A percentile compares a stretch with the other conserved stretches of the same genome.
Conservation (phyloP, 2,888 invertebrate genomes). For the Amiota minor region DNA sequence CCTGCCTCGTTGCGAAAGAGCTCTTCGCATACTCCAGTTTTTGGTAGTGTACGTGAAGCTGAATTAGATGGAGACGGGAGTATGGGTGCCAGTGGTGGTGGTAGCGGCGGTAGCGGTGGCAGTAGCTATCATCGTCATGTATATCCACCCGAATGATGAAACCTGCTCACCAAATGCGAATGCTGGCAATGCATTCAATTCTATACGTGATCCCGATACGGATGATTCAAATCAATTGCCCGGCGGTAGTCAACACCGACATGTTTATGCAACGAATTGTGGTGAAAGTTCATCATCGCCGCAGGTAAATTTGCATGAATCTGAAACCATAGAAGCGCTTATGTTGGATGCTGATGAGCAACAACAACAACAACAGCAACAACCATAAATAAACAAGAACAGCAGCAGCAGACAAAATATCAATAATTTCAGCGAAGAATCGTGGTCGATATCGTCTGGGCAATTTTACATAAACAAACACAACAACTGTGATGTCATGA, state of each 20-base stretch:
- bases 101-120: constrained; percentile 57
- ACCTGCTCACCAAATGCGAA: constrained; percentile 72
- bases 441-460: constrained; percentile 54
- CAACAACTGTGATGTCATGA: neutral
- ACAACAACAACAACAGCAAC: constrained; percentile 12
- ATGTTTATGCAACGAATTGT: constrained; percentile 72
- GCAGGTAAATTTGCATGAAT: constrained; percentile 67
- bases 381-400: neutral
- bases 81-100: constrained; percentile 43
- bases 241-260: constrained; percentile 55
- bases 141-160: constrained; percentile 72
- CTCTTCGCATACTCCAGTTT: constrained; percentile 72
- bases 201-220: constrained; percentile 71
- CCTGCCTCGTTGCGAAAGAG: constrained; percentile 72
- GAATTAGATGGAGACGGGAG: constrained; percentile 69
- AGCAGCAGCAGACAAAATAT: constrained; percentile 10
- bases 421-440: constrained; percentile 54
- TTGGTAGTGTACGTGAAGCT: constrained; percentile 71
- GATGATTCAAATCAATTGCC: constrained; percentile 71
- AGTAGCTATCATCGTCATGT: constrained; percentile 70
- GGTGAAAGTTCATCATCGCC: constrained; percentile 72
- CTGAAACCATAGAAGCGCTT: constrained; percentile 59
- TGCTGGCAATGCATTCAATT: constrained; percentile 70
- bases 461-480: constrained; percentile 10
- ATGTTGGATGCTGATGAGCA: constrained; percentile 60